Evolutionary conservation across 2,113 vertebrate species (phyloP), one percentile per base, ranked within the genome.

Genomic region (Uria lomvia): DNA sequence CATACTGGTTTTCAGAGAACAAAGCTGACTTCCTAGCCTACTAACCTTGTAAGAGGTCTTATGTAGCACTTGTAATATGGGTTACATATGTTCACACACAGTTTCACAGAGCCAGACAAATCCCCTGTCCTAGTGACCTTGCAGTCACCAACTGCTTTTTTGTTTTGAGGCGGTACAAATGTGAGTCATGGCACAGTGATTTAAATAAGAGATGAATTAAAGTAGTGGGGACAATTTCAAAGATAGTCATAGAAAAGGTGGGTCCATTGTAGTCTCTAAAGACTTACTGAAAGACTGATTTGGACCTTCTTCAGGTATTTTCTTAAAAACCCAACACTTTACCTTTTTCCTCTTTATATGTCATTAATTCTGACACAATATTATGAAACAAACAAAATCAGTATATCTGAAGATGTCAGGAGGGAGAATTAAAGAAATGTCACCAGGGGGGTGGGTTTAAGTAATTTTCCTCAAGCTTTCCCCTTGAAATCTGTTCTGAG

Each of bases 21-120:
- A 50, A 85, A 89, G 65, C 42, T 67, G 80, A 43, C 29, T 47
- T 67, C 52, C 63, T 52, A 47, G 65, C 56, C 79, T 67, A 45
- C 38, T 55, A 73, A 86, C 38, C 18, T 86, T 47, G 21, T 2
- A 45, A 23, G 3, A 67, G 45, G 59, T 24, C 73, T 62, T 49
- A 14, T 2, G 43, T 0, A 91, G 65, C 59, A 43, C 23, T 21
- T 23, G 62, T 8, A 45, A 47, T 7, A 78, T 1, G 26, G n/a
- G 56, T 56, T 75, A 71, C 26, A 13, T 11, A 20, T 0, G 0
- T 50, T 68, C 49, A 58, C 1, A 5, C 15, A 23, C 15, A 53
- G 22, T 32, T 75, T 42, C 63, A 93, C 38, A 72, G 52, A 40
- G 63, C 32, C 58, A 38, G 43, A 62, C 24, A 55, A 72, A 56